A percentile compares a stretch with the other conserved stretches of the same genome.
phyloP scores from a whole-genome alignment of 2,113 vertebrate species.

The Apodemus sylvaticus region DNA sequence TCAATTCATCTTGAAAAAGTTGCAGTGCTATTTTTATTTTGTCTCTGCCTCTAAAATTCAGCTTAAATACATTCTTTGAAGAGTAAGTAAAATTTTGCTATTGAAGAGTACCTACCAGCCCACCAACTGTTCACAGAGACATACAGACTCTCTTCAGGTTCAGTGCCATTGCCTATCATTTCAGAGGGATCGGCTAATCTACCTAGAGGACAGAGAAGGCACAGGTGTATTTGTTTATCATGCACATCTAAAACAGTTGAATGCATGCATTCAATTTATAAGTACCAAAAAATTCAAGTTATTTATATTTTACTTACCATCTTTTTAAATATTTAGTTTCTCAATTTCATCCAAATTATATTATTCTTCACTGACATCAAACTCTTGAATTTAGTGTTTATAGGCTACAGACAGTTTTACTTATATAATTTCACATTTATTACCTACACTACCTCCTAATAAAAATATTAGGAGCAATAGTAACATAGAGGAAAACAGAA shows the following conservation, averaged over 20 bases:
- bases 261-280: background rate
- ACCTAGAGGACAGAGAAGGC: conserved; percentile 74
- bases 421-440: background rate
- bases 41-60: background rate
- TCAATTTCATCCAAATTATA: background rate
- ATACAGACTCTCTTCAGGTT: conserved; percentile 71
- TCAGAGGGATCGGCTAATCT: conserved; percentile 83
- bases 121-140: conserved; percentile 87
- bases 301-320: background rate
- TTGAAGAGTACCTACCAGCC: conserved; percentile 84
- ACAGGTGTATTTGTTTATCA: background rate
- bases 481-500: background rate
- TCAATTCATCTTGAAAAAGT: background rate
- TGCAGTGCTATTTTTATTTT: background rate
- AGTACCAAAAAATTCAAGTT: background rate
- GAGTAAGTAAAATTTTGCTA: background rate
- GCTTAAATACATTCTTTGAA: background rate
- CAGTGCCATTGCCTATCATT: conserved; percentile 72
- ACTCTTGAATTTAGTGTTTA: background rate
- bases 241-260: background rate
- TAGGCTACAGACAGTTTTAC: background rate
- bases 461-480: background rate
- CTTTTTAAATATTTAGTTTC: background rate
- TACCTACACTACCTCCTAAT: background rate
- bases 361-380: background rate